Base-by-base conservation (phyloP, 2,797 vertebrate genomes). In the Phyllotis vaccarum region DNA sequence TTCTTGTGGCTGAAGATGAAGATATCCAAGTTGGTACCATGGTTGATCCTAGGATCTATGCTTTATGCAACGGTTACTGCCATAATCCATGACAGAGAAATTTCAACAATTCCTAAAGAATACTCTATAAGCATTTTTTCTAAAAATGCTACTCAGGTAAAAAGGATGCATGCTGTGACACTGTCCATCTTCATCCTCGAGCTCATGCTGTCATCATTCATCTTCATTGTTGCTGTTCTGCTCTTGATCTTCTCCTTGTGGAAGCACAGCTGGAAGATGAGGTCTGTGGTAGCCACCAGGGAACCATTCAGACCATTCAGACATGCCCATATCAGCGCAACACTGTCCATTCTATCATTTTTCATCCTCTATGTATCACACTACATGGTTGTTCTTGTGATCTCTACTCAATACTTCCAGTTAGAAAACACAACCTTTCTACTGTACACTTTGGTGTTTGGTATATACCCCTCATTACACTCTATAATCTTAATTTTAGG, bases 401-500 rank as follows among this genome's bases (percentile, higher is more conserved):
- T 92, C 0, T 37, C 0, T 14, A 31, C 2, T 60, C 17, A 54
- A 21, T 0, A 6, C 5, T 31, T 90, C 37, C 9, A 56, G 0
- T 0, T 31, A 7, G 72, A 5, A 64, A 72, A 4, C 6, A 0
- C 22, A 5, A 0, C 0, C 6, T 74, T 91, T 49, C 2, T 60
- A 3, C 0, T 96, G 2, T 49, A 16, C 4, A 0, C 21, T 1
- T 49, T 72, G 1, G 0, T 66, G 3, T 0, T 49, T 64, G 62
- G 81, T 10, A 12, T 19, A 0, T 97, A 94, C 66, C 95, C 96
- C 19, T 78, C 81, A 3, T 16, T 82, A 43, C 97, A 98, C 78
- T 96, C 96, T 22, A 3, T 93, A 31, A 85, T 92, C 92, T 96
- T 98, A 93, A 95, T 97, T 92, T 86, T 96, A 16, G 96, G 96